Base-by-base conservation (phyloP, 2,113 vertebrate species). In the Lagopus muta region DNA sequence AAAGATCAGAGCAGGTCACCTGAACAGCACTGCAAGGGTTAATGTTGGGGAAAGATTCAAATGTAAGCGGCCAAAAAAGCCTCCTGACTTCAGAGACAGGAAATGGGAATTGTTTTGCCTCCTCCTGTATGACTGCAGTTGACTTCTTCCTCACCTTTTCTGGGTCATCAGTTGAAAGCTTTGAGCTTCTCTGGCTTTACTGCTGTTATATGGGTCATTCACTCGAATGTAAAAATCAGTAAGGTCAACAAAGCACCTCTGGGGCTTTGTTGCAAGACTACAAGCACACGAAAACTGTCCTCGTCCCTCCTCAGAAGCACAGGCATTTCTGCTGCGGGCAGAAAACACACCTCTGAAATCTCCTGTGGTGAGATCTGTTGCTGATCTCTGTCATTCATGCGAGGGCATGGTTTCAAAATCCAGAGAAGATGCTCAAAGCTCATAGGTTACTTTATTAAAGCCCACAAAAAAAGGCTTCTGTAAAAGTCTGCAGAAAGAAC, bases 61-160 rank as follows among this genome's bases (percentile, higher is more conserved):
- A 71, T 24, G 4, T 13, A 64, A 50, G 50, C 4, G 4, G 55
- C 65, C 65, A 64, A 69, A 70, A 80, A 91, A 75, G 74, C 34
- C 38, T 30, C 36, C 20, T 73, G 67, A 74, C n/a, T 86, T 95
- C 58, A 62, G 79, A 90, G 85, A 25, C 38, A 83, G 88, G 75
- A 91, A 81, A 88, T 24, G 65, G 60, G 72, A 93, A 77, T 66
- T 81, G n/a, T 32, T 88, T 90, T 71, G 38, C 55, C 64, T 91
- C 64, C 42, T 71, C 6, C 3, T 55, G 3, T 25, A 42, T 58
- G 69, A 88, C 25, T 95, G 77, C 79, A 93, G 65, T 0, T 1
- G 54, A 66, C 6, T 83, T 83, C 77, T 69, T 85, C 16, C 50
- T 90, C 76, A 20, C 34, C 15, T 95, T 60, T 94, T 66, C 2